Percentiles rank a stretch among this genome's conserved stretches.
phyloP scores from a whole-genome alignment of 1,140 invertebrate species.

The Listronotus bonariensis region DNA sequence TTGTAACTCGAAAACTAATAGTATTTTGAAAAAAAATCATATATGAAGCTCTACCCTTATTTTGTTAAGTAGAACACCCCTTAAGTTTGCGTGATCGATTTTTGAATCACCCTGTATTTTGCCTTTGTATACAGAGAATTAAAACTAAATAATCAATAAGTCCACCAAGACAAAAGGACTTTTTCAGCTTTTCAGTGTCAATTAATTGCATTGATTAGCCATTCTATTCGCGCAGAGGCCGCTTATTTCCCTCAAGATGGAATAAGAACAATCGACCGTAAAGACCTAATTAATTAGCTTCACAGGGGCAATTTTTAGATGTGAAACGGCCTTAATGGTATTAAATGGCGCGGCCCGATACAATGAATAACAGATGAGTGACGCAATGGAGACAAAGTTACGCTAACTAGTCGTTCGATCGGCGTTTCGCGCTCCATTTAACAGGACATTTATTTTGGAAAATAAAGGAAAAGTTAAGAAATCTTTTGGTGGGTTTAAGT shows the following conservation, averaged over 20 bases:
- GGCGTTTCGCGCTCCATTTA: conserved; percentile 45
- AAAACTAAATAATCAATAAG: no score
- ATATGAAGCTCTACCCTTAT: no score
- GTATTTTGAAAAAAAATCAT: no score
- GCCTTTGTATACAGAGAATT: no score
- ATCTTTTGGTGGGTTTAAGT: no score
- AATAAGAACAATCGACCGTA: conserved; percentile 34
- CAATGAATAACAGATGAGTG: conserved; percentile 52
- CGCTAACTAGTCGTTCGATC: conserved; percentile 42
- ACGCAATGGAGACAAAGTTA: conserved; percentile 47
- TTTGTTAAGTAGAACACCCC: no score
- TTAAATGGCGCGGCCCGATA: conserved; percentile 47
- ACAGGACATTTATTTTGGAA: conserved; percentile 38
- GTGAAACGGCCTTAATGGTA: conserved; percentile 43
- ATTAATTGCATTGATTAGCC: conserved; percentile 9
- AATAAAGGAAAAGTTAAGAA: not conserved
- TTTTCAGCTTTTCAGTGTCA: no score
- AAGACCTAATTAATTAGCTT: conserved; percentile 41
- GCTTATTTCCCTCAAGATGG: conserved; percentile 10
- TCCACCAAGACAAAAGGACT: no score
- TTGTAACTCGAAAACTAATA: no score
- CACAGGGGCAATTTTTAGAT: conserved; percentile 36
- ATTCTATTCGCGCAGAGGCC: conserved; percentile 13
- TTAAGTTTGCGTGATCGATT: no score
- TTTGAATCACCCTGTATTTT: no score